Evolutionary conservation across 1,140 invertebrate genomes (phyloP), one percentile per base, ranked within the genome.

Genomic region (Camponotus pennsylvanicus): DNA sequence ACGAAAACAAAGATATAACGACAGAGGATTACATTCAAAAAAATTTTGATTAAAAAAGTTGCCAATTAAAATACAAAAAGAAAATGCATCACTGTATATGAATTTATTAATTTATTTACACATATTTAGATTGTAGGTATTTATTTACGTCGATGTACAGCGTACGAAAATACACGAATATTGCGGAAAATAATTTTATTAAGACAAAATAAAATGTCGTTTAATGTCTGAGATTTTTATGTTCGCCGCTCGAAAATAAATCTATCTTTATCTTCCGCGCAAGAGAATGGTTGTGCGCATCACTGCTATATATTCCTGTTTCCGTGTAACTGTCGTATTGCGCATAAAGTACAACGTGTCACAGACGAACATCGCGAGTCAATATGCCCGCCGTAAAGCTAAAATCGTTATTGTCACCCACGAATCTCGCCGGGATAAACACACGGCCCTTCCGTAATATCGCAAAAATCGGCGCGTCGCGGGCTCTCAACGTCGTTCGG

Each of bases 331-430:
- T 45, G 69, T 45, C 79, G 55, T 49, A 83, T 73, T 75, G 11
- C 49, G 13, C 40, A 49, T 83, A 83, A 83, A 75, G 40, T 82
- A 82, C 52, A 61, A 49, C 67, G 52, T 75, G 55, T 83, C 55
- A 63, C 57, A 45, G 37, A 40, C 37, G 49, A 83, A 63, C 45
- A 32, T 75, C 42, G 69, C 55, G 69, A 57, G 5, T 42, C 69
- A 70, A 83, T 70, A 83, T 40, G 69, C 69, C 34, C 61, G 71
- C n/a, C 45, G 77, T 86, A 89, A 89, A 89, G 61, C 64, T 55
- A 32, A 75, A 77, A 77, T 89, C 77, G 88, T 86, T 89, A 89
- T 86, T 86, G 66, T 89, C 88, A 89, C 87, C 88, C 88, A 89
- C 88, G 88, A 89, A 89, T 78, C 66, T 78, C 52, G 18, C 61